Evolutionary conservation across 2,888 invertebrate species (phyloP).

Genomic region (Ametastegia equiseti): DNA sequence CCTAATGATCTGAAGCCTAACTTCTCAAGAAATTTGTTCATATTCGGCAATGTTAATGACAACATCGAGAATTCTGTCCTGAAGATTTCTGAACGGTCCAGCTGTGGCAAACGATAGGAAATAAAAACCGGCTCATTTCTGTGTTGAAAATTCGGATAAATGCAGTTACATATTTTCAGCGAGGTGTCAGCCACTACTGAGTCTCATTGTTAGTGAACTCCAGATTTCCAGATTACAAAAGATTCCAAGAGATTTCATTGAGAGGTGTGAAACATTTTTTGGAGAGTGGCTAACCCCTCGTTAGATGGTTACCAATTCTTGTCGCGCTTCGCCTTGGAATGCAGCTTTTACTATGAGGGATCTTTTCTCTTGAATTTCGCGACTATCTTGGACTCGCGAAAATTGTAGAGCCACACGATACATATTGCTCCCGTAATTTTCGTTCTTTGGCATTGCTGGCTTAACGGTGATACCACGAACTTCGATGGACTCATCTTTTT

Average conservation of each 20-base stretch:
- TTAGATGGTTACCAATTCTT: constrained; percentile 19
- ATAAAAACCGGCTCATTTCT: not conserved
- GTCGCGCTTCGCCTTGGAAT: not conserved
- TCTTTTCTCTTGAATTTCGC: constrained; percentile 60
- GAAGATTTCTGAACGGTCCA: constrained; percentile 62
- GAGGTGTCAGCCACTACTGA: not conserved
- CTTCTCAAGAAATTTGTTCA: constrained; percentile 63
- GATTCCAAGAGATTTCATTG: not conserved
- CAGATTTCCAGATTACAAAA: not conserved
- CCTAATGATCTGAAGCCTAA: constrained; percentile 56
- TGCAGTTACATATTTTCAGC: not conserved
- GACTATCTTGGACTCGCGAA: constrained; percentile 50
- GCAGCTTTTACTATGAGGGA: constrained; percentile 53
- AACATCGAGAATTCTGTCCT: constrained; percentile 68
- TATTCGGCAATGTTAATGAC: constrained; percentile 65
- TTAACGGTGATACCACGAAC: constrained; percentile 64
- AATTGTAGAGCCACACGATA: constrained; percentile 63
- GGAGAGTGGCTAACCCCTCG: not conserved
- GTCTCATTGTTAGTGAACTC: not conserved
- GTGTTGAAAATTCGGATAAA: not conserved
- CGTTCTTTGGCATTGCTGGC: constrained; percentile 70
- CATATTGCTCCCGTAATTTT: constrained; percentile 74
- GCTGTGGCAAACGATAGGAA: constrained; percentile 48
- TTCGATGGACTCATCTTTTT: constrained; percentile 62
- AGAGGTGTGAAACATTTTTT: not conserved